Conservation (phyloP, 2,797 vertebrate genomes). For the Peromyscus aztecus region DNA sequence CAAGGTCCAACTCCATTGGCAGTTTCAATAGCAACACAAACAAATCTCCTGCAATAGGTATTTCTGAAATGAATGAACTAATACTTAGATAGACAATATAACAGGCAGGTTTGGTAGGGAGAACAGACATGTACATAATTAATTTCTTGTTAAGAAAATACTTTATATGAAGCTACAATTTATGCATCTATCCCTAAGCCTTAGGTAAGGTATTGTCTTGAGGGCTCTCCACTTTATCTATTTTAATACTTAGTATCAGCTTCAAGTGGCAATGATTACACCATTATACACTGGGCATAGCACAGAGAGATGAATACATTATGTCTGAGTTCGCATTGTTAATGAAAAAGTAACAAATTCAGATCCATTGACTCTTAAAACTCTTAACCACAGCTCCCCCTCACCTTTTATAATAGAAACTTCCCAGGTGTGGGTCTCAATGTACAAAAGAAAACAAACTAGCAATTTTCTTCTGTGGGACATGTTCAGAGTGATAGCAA, state of each 20-base stretch:
- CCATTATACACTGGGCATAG: accelerated
- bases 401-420: not conserved
- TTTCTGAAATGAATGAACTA: not conserved
- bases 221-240: not conserved
- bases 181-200: not conserved
- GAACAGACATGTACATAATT: not conserved
- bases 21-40: not conserved
- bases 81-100: not conserved
- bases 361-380: not conserved
- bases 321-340: not conserved
- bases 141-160: not conserved
- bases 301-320: not conserved
- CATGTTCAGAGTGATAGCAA: not conserved
- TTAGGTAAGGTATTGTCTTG: not conserved
- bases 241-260: not conserved
- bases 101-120: not conserved
- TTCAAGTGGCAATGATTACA: not conserved
- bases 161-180: not conserved
- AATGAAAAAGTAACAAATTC: not conserved
- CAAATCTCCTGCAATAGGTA: not conserved
- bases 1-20: not conserved
- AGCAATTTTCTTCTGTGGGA: not conserved
- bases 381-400: not conserved
- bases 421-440: not conserved
- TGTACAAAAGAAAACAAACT: not conserved